These are phyloP conservation scores for Argyrosomus japonicus DNA, from an alignment of 2,113 vertebrate genomes.

Conservation along the genomic window DNA sequence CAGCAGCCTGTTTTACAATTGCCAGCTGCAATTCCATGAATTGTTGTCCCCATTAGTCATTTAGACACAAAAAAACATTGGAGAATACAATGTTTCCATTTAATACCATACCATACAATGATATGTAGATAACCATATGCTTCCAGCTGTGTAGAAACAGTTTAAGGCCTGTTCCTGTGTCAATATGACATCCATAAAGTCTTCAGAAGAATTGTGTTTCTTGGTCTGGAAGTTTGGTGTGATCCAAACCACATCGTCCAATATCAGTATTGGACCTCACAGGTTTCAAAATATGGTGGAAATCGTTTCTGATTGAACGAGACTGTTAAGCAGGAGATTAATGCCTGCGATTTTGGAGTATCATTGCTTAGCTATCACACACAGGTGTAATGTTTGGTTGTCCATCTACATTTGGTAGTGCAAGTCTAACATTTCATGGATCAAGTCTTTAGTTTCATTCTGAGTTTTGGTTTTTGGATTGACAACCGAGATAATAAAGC, in stretches of 20 bases:
- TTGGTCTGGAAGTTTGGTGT: neutral
- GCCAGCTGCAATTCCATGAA: no score
- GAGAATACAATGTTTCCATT: no score
- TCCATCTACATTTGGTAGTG: slow-evolving; percentile 6
- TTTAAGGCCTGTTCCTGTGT: neutral
- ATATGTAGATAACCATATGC: neutral
- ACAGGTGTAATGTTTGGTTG: neutral
- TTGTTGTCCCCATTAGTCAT: no score
- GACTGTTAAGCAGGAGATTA: slow-evolving; percentile 1
- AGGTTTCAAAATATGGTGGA: neutral
- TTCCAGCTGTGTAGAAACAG: neutral
- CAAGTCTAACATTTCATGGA: neutral
- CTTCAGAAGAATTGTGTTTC: neutral
- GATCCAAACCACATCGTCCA: neutral
- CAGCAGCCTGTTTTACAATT: no score
- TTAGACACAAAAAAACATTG: no score
- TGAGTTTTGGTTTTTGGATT: slow-evolving; percentile 23
- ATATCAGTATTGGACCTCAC: neutral
- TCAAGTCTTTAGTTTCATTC: slow-evolving; percentile 6
- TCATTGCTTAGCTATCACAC: neutral
- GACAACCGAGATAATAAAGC: slow-evolving; percentile 31
- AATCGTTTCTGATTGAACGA: neutral
- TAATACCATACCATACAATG: neutral
- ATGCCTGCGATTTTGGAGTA: neutral
- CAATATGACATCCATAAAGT: neutral